Base-by-base conservation (phyloP, 1,140 invertebrate genomes). In the Solen grandis region DNA sequence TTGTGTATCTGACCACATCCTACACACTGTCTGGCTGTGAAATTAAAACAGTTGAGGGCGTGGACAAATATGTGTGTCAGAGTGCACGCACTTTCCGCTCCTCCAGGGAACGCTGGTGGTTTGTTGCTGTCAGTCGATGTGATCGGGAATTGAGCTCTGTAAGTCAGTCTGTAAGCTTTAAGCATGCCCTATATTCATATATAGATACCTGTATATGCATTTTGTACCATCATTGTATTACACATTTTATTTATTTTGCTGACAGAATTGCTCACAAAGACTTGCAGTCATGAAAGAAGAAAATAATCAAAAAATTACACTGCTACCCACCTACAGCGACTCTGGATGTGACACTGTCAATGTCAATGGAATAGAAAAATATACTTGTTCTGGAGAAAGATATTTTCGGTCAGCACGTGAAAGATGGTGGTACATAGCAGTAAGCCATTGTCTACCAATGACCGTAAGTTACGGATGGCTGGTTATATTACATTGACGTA, bases 381-480 rank as follows among this genome's bases (percentile, higher is more conserved):
- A 73, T 57, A 55, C 66, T 33, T 87, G 86, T 54, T 52, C 54
- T 16, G 79, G 81, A n/a, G 57, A 38, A 8, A 31, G 86, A 62
- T 78, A 63, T n/a, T 88, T 87, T 73, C 85, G 86, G 5, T 88
- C 89, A 19, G 79, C 84, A 55, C 68, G 90, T 27, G 88, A 90
- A 55, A 65, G 90, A 29, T 91, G 90, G 90, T 91, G 90, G 90
- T 91, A 87, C 80, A 74, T 91, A n/a, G 90, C 88, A n/a, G 69
- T 89, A 2, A 81, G 84, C 29, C 87, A 88, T 35, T 91, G 90
- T 78, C 81, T 60, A 2, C 22, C 57, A 22, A 14, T 27, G 13
- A n/a, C 29, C n/a, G 41, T 46, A 46, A 46, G 41, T 46, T 46
- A 10, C 8, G 41, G n/a, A n/a, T n/a, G n/a, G n/a, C n/a, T n/a